These are phyloP conservation scores for Lagria hirta DNA, from an alignment of 2,888 invertebrate genomes.

Conservation along the genomic window DNA sequence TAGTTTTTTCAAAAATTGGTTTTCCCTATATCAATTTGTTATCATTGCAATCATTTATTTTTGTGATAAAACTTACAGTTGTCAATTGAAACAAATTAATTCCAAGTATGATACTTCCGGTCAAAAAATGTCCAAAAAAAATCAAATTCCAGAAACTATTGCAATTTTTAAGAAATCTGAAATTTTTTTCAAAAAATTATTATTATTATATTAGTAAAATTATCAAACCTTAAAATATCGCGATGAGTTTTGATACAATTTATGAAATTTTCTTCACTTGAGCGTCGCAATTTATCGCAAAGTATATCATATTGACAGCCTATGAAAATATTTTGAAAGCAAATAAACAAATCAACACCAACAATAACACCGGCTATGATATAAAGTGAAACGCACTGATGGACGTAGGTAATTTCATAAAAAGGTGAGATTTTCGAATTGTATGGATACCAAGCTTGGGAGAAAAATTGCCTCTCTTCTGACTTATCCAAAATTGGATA, in stretches of 20 bases:
- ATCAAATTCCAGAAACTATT: slow-evolving; percentile 6
- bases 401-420: slow-evolving; percentile 6
- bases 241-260: slow-evolving; percentile 5
- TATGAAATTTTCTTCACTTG: slow-evolving; percentile 4
- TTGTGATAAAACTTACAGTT: slow-evolving; percentile 17
- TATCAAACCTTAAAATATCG: slow-evolving; percentile 6
- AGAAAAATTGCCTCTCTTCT: too few species aligned
- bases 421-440: slow-evolving; percentile 3
- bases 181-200: slow-evolving; percentile 1
- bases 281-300: slow-evolving; percentile 9
- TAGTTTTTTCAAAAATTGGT: too few species aligned
- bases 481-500: too few species aligned
- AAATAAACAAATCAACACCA: too few species aligned
- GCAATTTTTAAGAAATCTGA: slow-evolving; percentile 7
- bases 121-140: slow-evolving; percentile 5
- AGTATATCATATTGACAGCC: slow-evolving; percentile 7
- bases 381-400: too few species aligned
- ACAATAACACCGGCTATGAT: too few species aligned
- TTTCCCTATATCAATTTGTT: too few species aligned
- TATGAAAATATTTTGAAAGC: slow-evolving; percentile 1
- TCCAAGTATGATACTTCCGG: slow-evolving; percentile 11
- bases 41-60: too few species aligned
- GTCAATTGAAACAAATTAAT: slow-evolving; percentile 21
- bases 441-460: slow-evolving; percentile 14
- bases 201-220: not conserved